Base-by-base conservation (phyloP, 1,140 invertebrate species). In the Diorhabda carinulata region DNA sequence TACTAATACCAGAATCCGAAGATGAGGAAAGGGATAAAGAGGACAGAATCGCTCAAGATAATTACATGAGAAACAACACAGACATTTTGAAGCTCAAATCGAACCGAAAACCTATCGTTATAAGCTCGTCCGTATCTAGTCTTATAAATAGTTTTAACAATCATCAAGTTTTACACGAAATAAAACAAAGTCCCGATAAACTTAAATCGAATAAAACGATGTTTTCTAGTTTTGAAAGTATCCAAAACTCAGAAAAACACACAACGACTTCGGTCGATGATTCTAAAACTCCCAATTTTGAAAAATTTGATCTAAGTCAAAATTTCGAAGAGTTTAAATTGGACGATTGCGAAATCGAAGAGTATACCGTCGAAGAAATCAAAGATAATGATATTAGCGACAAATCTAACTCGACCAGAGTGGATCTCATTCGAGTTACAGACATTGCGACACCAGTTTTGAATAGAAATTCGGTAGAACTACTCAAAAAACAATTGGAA, bases 311-410 rank as follows among this genome's bases (percentile, higher is more conserved):
- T 74, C 84, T 90, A 66, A 87, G 87, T 65, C 88, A 91, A 76
- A 91, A 91, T 80, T 92, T 92, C 74, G 91, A 92, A 75, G 91
- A 92, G 74, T 92, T 92, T 76, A 91, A 91, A 78, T 82, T 92
- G 69, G 91, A 92, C 72, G 90, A 91, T 64, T 87, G 88, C 74
- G 89, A 91, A 77, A 84, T 91, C 25, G 89, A 78, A 66, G 79
- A 81, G 67, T 78, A 78, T 57, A 74, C 72, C 63, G 78, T 78
- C 3, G 74, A 73, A 64, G 72, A 73, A 43, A 71, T 71, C 42
- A 57, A 68, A 43, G 72, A 67, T 78, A 62, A 74, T 68, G 70
- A 72, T 70, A 57, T 58, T 59, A 52, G 59, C 41, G 56, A 57
- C 42, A 69, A 67, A 43, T 47, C 41, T 5, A 64, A 66, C 2